Conservation (phyloP, 2,113 vertebrate species). For the Columba livia region DNA sequence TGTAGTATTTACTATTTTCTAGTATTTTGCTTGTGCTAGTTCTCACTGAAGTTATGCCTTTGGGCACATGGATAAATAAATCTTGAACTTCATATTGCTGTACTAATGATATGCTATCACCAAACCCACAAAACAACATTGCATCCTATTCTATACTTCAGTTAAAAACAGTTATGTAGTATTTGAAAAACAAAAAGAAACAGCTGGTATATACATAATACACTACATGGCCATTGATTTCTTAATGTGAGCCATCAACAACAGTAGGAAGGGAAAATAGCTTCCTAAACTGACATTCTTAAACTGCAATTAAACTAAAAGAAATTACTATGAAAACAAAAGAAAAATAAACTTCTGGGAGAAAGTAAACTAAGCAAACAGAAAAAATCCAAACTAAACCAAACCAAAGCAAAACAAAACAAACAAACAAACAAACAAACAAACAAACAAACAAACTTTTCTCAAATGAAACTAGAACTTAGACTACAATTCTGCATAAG, state of each 20-base stretch:
- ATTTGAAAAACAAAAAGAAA: background rate
- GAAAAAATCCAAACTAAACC: too few species aligned
- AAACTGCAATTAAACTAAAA: background rate
- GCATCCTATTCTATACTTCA: background rate
- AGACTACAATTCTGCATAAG: background rate
- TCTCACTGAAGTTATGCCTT: background rate
- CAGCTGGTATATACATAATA: background rate
- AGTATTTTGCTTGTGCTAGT: background rate
- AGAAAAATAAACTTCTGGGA: background rate
- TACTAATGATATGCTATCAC: background rate
- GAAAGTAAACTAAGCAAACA: background rate
- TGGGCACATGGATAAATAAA: background rate
- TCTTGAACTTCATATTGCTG: background rate
- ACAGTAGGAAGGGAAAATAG: background rate
- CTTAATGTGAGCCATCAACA: background rate
- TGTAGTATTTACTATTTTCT: background rate
- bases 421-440: too few species aligned
- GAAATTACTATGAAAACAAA: background rate
- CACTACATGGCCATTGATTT: background rate
- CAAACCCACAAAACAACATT: background rate
- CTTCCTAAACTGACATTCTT: background rate
- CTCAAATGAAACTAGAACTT: background rate
- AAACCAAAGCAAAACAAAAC: too few species aligned
- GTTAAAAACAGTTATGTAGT: background rate
- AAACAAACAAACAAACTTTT: background rate